These are phyloP conservation scores for Larimichthys polyactis DNA, from an alignment of 2,113 vertebrate species.

Conservation along the genomic window DNA sequence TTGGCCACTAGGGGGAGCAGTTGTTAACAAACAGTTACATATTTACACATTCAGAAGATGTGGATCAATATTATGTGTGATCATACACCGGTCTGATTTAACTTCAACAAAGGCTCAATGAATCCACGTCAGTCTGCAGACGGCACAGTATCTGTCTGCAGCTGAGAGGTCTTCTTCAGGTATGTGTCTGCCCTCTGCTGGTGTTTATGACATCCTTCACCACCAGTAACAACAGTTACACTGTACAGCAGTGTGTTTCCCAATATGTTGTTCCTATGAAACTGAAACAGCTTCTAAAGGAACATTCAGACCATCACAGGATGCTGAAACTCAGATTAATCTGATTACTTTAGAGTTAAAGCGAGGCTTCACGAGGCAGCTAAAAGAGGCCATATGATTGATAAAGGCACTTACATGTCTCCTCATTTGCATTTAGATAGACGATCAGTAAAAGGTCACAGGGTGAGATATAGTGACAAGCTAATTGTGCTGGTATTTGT, in stretches of 20 bases:
- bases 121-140: neutral
- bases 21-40: too few species aligned
- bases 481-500: constrained; percentile 49
- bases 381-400: neutral
- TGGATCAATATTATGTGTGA: neutral
- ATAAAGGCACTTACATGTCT: constrained; percentile 7
- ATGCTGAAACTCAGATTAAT: neutral
- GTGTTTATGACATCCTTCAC: neutral
- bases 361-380: neutral
- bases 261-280: neutral
- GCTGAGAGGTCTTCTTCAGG: constrained; percentile 2
- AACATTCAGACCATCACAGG: neutral
- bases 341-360: neutral
- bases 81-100: neutral
- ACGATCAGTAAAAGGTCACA: constrained; percentile 66
- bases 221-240: neutral
- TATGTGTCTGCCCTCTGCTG: constrained; percentile 63
- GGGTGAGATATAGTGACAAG: constrained; percentile 44
- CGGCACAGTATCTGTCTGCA: neutral
- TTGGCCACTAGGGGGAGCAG: too few species aligned
- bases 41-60: too few species aligned
- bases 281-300: neutral
- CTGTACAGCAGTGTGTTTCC: neutral
- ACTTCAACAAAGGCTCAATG: too few species aligned
- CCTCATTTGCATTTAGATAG: constrained; percentile 80